phyloP scores from a whole-genome alignment of 2,113 vertebrate species.

The Charina bottae region DNA sequence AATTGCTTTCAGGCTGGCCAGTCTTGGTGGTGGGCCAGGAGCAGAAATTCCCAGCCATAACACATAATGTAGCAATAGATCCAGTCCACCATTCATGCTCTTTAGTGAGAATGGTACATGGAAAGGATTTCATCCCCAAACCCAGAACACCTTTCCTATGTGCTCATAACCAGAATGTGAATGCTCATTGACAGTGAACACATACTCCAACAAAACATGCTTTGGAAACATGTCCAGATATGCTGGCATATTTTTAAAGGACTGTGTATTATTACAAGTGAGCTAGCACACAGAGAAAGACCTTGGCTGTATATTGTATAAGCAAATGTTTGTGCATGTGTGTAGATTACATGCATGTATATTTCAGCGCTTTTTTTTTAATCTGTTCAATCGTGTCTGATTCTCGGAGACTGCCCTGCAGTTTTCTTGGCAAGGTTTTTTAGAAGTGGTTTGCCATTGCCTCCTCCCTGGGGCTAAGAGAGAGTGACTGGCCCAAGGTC shows the following conservation, averaged over 20 bases:
- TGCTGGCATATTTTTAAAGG: slow-evolving; percentile 8
- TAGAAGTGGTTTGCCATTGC: too few relatives aligned
- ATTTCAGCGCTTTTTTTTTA: slow-evolving; percentile 17
- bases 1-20: neutral
- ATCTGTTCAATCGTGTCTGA: too few relatives aligned
- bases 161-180: slow-evolving; percentile 32
- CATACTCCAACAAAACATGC: slow-evolving; percentile 44
- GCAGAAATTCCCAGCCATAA: neutral
- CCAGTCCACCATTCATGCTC: neutral
- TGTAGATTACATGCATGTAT: neutral
- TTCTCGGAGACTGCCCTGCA: too few relatives aligned
- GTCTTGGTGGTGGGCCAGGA: neutral
- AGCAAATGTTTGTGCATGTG: slow-evolving; percentile 33
- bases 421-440: too few relatives aligned
- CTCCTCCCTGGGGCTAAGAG: too few relatives aligned
- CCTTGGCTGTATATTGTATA: slow-evolving; percentile 39
- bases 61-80: accelerated
- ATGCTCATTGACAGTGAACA: slow-evolving; percentile 29
- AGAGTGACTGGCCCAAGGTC: too few relatives aligned
- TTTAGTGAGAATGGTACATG: accelerated
- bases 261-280: slow-evolving; percentile 57
- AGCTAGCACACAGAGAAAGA: slow-evolving; percentile 39
- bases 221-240: slow-evolving; percentile 10
- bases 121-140: slow-evolving; percentile 35
- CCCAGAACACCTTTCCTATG: slow-evolving; percentile 12